These are phyloP conservation scores for Halocynthia aurantium DNA, from an alignment of 23 tunicate species.

Conservation along the genomic window DNA sequence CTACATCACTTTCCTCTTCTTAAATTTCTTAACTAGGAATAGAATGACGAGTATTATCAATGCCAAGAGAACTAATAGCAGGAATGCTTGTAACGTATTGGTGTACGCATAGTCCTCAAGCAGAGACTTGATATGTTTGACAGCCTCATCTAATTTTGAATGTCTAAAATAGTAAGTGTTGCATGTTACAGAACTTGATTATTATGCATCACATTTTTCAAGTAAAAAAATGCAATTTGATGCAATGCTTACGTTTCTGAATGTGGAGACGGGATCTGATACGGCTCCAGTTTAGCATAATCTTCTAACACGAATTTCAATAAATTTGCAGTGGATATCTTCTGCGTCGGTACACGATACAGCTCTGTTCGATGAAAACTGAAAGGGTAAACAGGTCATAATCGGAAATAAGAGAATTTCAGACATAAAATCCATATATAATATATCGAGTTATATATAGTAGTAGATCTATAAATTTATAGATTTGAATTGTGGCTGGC, in stretches of 20 bases:
- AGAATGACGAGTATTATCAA: neutral
- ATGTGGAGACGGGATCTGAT: constrained; percentile 49
- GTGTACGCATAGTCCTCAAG: constrained; percentile 10
- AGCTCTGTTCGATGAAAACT: constrained; percentile 92
- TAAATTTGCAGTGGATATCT: constrained; percentile 30
- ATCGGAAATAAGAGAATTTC: neutral
- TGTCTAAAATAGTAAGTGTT: constrained; percentile 5
- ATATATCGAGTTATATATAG: neutral
- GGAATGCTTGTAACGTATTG: constrained; percentile 13
- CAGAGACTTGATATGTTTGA: constrained; percentile 2
- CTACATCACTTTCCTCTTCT: constrained; percentile 9
- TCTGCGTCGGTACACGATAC: constrained; percentile 55
- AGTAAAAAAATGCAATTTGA: neutral
- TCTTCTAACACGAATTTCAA: constrained; percentile 63
- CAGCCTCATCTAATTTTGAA: constrained; percentile 12
- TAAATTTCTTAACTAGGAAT: constrained; percentile 20
- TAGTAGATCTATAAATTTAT: neutral
- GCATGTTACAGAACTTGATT: neutral
- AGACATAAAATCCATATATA: neutral
- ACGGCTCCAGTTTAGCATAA: constrained; percentile 36
- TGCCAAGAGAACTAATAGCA: neutral
- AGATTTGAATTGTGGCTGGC: neutral
- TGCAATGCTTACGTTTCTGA: constrained; percentile 41
- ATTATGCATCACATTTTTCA: neutral
- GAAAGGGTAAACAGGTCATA: constrained; percentile 3